Conservation (phyloP, 2,113 vertebrate genomes). For the Callocephalon fimbriatum region DNA sequence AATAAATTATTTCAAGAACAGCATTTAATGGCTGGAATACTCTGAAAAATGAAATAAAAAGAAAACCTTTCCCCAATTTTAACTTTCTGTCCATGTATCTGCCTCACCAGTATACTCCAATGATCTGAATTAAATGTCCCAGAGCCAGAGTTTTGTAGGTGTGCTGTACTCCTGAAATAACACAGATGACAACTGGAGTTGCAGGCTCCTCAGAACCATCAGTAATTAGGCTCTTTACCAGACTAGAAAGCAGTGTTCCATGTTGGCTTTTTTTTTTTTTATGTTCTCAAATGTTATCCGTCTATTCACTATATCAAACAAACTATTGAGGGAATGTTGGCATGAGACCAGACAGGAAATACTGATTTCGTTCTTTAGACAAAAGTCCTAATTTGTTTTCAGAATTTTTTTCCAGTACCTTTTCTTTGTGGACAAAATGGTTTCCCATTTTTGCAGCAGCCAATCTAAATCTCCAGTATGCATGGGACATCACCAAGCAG, state of each 20-base stretch:
- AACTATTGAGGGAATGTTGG: background rate
- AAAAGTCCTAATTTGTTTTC: background rate
- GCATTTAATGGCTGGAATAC: conserved; percentile 8
- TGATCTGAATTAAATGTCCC: background rate
- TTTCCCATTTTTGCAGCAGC: background rate
- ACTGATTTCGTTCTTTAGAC: background rate
- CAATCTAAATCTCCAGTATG: background rate
- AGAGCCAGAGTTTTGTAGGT: background rate
- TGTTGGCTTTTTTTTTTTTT: background rate
- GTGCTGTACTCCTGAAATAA: background rate
- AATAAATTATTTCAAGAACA: conserved; percentile 32
- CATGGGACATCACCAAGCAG: background rate
- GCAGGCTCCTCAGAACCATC: background rate
- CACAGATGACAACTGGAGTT: background rate
- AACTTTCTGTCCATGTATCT: background rate
- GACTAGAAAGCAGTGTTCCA: background rate
- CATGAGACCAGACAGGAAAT: background rate
- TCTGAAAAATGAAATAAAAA: background rate
- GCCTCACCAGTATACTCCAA: background rate
- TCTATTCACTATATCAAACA: background rate
- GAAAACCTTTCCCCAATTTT: background rate
- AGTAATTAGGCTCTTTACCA: background rate
- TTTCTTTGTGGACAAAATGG: background rate
- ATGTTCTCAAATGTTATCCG: background rate
- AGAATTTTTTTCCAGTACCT: background rate